These are phyloP conservation scores for Phenganax subtilis DNA, from an alignment of 92 coral and sea anemone genomes.

Conservation along the genomic window DNA sequence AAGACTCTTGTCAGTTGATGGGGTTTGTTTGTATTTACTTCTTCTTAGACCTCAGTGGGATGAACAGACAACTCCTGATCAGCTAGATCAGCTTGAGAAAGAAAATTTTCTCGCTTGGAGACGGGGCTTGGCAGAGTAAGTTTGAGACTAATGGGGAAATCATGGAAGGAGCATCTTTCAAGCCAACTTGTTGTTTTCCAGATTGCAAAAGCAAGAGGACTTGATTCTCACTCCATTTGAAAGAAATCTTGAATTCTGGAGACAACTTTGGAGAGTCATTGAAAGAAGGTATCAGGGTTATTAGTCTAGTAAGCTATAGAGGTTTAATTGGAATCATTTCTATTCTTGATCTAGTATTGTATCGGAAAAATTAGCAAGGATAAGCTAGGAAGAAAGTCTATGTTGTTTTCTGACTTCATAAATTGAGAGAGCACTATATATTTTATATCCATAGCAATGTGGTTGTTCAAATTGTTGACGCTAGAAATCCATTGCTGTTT, in stretches of 20 bases:
- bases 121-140: conserved; percentile 77
- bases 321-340: not conserved
- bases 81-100: conserved; percentile 68
- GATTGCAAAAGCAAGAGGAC: conserved; percentile 88
- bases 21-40: not conserved
- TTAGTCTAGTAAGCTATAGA: not conserved
- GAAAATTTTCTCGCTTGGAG: conserved; percentile 87
- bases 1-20: not conserved
- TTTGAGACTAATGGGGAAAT: not conserved
- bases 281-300: conserved; percentile 68
- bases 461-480: conserved; percentile 97
- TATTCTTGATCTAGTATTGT: too few species aligned
- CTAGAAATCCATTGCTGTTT: conserved; percentile 85
- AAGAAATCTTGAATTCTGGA: conserved; percentile 92
- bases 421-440: not conserved
- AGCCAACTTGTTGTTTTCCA: not conserved
- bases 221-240: conserved; percentile 92
- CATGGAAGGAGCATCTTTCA: not conserved
- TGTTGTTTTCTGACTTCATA: not conserved
- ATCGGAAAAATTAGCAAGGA: too few species aligned
- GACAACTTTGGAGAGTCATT: conserved; percentile 95
- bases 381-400: not conserved
- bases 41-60: conserved; percentile 73
- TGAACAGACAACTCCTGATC: conserved; percentile 67
- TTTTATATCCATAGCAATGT: conserved; percentile 56